phyloP scores from a whole-genome alignment of 53 echinoderm and acorn worm species.

The Echinometra lucunter region DNA sequence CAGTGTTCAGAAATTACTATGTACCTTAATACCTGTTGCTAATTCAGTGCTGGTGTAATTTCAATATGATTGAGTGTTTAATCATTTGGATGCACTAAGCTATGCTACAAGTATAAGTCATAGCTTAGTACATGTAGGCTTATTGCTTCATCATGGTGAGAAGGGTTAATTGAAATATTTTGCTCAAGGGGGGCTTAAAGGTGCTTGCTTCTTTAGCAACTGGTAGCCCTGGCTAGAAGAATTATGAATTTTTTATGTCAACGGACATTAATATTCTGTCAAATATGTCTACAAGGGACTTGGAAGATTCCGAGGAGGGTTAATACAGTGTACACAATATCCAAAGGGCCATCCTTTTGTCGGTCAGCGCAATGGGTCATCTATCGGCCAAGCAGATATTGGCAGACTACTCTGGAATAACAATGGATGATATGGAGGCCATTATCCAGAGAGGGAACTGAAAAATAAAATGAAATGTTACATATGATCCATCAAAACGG shows the following conservation, averaged over 20 bases:
- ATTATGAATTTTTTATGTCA: no score
- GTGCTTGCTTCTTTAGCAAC: background rate
- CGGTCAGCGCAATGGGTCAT: background rate
- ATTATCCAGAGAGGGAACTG: background rate
- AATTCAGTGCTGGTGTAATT: no score
- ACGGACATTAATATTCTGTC: background rate
- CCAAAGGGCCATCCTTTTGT: background rate
- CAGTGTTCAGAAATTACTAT: no score
- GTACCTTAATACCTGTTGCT: no score
- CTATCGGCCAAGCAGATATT: background rate
- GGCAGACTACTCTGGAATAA: conserved; percentile 4
- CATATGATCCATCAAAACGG: background rate
- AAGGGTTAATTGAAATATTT: no score
- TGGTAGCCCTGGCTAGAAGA: background rate
- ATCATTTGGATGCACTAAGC: no score
- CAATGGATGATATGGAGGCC: conserved; percentile 20
- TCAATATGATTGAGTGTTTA: no score
- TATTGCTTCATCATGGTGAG: no score
- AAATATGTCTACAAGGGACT: background rate
- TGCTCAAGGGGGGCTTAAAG: no score
- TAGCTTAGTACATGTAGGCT: no score
- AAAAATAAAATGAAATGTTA: background rate
- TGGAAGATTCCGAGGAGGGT: background rate
- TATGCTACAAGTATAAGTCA: no score
- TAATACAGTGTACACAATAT: no score